These are phyloP conservation scores for Macroramphosus scolopax DNA, from an alignment of 2,797 vertebrate genomes.

Conservation along the genomic window DNA sequence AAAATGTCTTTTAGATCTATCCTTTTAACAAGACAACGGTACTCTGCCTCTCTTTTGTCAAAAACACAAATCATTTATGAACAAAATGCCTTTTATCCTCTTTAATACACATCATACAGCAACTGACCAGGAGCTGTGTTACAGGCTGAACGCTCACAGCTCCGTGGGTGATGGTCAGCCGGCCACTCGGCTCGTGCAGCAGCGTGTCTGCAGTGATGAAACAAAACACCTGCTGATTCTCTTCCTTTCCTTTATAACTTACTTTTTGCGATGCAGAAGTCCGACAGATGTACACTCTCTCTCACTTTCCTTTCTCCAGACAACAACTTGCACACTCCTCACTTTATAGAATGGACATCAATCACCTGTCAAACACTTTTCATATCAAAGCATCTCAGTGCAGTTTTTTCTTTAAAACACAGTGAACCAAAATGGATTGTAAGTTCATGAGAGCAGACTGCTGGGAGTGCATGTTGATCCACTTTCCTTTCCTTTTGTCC, in stretches of 20 bases:
- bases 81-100: conserved; percentile 66
- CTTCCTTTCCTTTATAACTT: conserved; percentile 12
- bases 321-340: conserved; percentile 44
- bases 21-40: conserved; percentile 53
- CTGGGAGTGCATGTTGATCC: conserved; percentile 40
- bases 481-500: conserved; percentile 18
- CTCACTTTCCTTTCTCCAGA: conserved; percentile 41
- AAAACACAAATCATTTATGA: conserved; percentile 66
- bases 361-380: conserved; percentile 26
- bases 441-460: conserved; percentile 61
- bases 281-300: conserved; percentile 16
- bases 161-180: conserved; percentile 28
- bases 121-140: conserved; percentile 48
- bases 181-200: conserved; percentile 4
- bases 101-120: conserved; percentile 65
- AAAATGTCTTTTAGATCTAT: conserved; percentile 69
- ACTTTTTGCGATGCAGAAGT: conserved; percentile 30
- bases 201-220: conserved; percentile 12
- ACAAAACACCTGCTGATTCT: conserved; percentile 16
- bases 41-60: conserved; percentile 46
- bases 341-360: conserved; percentile 29
- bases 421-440: conserved; percentile 64
- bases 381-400: conserved; percentile 63
- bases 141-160: conserved; percentile 16
- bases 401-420: conserved; percentile 57